Conservation (phyloP, 2,113 vertebrate species). For the Nyctereutes procyonoides region DNA sequence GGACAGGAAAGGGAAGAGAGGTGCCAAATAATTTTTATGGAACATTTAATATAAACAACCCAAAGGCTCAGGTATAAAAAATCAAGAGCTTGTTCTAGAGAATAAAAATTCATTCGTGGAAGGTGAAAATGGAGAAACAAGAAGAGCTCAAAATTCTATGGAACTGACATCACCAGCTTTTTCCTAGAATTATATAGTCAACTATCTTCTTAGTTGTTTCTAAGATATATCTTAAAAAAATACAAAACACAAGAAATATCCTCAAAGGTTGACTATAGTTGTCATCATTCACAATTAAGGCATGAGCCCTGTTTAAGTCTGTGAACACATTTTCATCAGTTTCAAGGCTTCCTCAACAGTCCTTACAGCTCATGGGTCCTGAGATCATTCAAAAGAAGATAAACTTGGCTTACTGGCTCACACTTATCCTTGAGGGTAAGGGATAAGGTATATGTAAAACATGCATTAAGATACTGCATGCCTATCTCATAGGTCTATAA, state of each 20-base stretch:
- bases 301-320: not conserved
- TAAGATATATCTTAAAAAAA: not conserved
- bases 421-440: not conserved
- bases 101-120: not conserved
- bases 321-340: not conserved
- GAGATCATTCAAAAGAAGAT: not conserved
- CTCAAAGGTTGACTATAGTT: not conserved
- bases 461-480: not conserved
- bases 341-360: not conserved
- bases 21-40: not conserved
- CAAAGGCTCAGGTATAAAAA: conserved; percentile 33
- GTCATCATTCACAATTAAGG: not conserved
- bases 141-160: not conserved
- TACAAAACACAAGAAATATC: not conserved
- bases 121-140: not conserved
- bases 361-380: not conserved
- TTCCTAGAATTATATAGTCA: not conserved
- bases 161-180: not conserved
- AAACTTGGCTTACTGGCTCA: not conserved
- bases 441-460: not conserved
- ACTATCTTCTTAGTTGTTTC: not conserved
- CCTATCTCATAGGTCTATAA: not conserved
- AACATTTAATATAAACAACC: not conserved
- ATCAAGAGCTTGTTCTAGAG: not conserved
- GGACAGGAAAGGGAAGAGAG: not conserved